Base-by-base conservation (phyloP, 2,113 vertebrate species). In the Melanostigma gelatinosum region DNA sequence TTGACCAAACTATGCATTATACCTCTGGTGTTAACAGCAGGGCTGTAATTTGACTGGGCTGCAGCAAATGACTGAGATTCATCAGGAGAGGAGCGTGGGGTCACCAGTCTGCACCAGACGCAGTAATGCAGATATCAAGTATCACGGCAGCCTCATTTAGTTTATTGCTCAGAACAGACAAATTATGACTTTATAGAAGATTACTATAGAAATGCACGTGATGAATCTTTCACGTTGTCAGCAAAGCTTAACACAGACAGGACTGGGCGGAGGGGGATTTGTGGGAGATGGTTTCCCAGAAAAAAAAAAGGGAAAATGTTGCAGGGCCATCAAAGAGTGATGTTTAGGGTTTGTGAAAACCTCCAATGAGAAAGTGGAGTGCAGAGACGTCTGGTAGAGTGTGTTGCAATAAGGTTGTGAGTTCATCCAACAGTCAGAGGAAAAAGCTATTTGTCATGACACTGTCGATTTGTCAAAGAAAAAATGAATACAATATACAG, bases 1-100 rank as follows among this genome's bases (percentile, higher is more conserved):
- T 86, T 93, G 77, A 69, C 77, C 76, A 89, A 92, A 81, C 87
- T 82, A 50, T 79, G 87, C 80, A 90, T 94, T 92, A 92, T 66
- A 69, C 44, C 74, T 78, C 67, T 80, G 52, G 52, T 79, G 85
- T 77, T 86, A 77, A 81, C 80, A 80, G 85, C 66, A 92, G 73
- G 82, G 62, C 62, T 36, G 77, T 48, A 73, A 79, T 86, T 82
- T 80, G 44, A 83, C 61, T 67, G 60, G 69, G 32, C 58, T 77
- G 50, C 48, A 67, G 73, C 27, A 70, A 72, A 83, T 67, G 42
- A 75, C 18, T 82, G 71, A 38, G 36, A 66, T 82, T 69, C 42
- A 81, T 82, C 77, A 77, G 32, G 29, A 75, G 29, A 72, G 11
- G 63, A 72, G 24, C 20, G 52, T 57, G 76, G 76, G 81, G 77